Percentiles rank a stretch among this genome's conserved stretches.
These are phyloP conservation scores for Aphrophora alni DNA, from an alignment of 2,888 invertebrate species.

Conservation along the genomic window DNA sequence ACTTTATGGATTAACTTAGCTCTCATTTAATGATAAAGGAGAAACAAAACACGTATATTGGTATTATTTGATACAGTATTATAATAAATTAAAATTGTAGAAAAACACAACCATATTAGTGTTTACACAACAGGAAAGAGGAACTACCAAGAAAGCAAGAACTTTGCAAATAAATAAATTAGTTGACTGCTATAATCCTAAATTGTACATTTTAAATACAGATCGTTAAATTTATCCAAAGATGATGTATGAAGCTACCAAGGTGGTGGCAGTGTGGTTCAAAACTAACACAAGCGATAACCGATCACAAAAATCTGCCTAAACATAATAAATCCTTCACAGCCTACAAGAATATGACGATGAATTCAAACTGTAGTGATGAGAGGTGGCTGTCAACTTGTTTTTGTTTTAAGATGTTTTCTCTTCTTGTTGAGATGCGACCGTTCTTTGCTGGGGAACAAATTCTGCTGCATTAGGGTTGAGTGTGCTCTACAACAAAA, in stretches of 20 bases:
- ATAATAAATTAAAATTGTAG: background rate
- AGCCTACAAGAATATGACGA: slow-evolving; percentile 29
- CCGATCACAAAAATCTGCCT: background rate
- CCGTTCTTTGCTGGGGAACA: slow-evolving; percentile 62
- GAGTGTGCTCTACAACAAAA: slow-evolving; percentile 67
- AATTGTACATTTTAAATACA: background rate
- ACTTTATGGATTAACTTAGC: background rate
- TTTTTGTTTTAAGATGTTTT: slow-evolving; percentile 32
- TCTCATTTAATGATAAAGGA: background rate
- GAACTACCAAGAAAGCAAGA: background rate
- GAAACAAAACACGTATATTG: background rate
- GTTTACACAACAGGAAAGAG: background rate
- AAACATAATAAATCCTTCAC: slow-evolving; percentile 25
- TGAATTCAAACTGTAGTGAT: slow-evolving; percentile 17
- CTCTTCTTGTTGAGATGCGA: slow-evolving; percentile 18
- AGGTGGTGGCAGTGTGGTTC: background rate
- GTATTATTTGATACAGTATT: background rate
- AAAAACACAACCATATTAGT: background rate
- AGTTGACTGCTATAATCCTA: background rate
- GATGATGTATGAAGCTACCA: background rate
- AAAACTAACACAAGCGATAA: background rate
- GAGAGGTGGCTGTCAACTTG: background rate
- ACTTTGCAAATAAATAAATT: background rate
- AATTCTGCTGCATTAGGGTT: slow-evolving; percentile 89
- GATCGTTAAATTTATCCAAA: background rate